Evolutionary conservation across 2,113 vertebrate genomes (phyloP), one percentile per base, ranked within the genome.

Genomic region (Ceyx cyanopectus): DNA sequence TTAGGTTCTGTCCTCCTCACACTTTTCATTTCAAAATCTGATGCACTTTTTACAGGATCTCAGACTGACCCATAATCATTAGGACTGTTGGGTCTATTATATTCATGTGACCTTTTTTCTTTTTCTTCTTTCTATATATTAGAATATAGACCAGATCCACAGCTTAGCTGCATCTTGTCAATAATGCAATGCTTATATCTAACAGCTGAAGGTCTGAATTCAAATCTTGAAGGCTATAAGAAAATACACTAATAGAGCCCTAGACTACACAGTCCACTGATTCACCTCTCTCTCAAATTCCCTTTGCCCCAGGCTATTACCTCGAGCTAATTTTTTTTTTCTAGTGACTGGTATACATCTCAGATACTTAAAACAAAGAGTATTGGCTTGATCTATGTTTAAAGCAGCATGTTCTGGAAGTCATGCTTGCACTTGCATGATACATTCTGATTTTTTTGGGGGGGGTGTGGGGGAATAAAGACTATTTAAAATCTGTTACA

Each of bases 291-390:
- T 62, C 73, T 95, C 40, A 89, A 73, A 90, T 79, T 95, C 58
- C 84, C 50, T 63, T 90, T 89, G 83, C 75, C 81, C 77, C 66
- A 87, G 70, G 92, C 87, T 92, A 58, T 91, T 93, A 83, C 80
- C 81, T 95, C 87, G 68, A 80, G 63, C 24, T 81, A 69, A 40
- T 60, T 69, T 60, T 46, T 66, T 66, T 30, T 78, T 63, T 60
- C 72, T 66, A 53, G 74, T 89, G 85, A 78, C 82, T 81, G 24
- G 32, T 91, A 48, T 86, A 43, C 70, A 75, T 81, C 79, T 94
- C 56, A 81, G 81, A 65, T 90, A 81, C 51, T 88, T 78, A 79
- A 65, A 92, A 92, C 62, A 85, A 88, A 90, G 80, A 79, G 27
- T 21, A 81, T 73, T 83, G 65, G 75, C 94, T 76, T 85, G 80